phyloP scores from a whole-genome alignment of 2,113 vertebrate species.

The Calyptomena viridis region DNA sequence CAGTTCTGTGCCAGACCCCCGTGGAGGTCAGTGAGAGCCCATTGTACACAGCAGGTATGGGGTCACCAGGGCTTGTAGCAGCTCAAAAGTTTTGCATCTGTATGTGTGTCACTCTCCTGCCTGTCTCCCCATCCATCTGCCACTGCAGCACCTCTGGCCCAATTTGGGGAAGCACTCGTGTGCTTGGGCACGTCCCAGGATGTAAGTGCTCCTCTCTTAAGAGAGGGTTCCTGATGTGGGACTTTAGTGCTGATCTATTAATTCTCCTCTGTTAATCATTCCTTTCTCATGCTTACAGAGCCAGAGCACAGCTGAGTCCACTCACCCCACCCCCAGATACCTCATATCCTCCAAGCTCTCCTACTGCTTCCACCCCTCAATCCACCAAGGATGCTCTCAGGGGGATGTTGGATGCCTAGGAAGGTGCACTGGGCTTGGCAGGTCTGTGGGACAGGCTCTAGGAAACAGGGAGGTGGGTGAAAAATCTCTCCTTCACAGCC shows the following conservation, averaged over 20 bases:
- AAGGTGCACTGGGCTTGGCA: not conserved
- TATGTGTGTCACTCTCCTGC: slow-evolving; percentile 8
- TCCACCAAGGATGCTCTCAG: not conserved
- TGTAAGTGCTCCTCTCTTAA: not conserved
- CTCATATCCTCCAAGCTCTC: not conserved
- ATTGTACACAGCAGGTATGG: not conserved
- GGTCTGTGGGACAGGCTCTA: not conserved
- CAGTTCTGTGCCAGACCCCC: not conserved
- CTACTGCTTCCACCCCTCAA: rapidly evolving
- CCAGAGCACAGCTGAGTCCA: not conserved
- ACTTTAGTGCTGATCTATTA: not conserved
- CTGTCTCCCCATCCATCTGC: not conserved
- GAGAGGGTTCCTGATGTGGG: not conserved
- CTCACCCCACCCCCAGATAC: not conserved
- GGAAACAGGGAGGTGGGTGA: not conserved
- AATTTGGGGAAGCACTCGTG: not conserved
- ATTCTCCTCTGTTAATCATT: not conserved
- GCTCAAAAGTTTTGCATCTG: slow-evolving; percentile 27
- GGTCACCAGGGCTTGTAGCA: not conserved
- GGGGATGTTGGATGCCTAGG: not conserved
- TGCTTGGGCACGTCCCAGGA: not conserved
- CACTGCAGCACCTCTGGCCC: not conserved
- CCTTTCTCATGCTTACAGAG: not conserved
- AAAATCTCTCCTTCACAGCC: not conserved
- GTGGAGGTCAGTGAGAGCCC: not conserved